Evolutionary conservation across 2,888 invertebrate genomes (phyloP), one percentile per base, ranked within the genome.

Genomic region (Drosophila merina): DNA sequence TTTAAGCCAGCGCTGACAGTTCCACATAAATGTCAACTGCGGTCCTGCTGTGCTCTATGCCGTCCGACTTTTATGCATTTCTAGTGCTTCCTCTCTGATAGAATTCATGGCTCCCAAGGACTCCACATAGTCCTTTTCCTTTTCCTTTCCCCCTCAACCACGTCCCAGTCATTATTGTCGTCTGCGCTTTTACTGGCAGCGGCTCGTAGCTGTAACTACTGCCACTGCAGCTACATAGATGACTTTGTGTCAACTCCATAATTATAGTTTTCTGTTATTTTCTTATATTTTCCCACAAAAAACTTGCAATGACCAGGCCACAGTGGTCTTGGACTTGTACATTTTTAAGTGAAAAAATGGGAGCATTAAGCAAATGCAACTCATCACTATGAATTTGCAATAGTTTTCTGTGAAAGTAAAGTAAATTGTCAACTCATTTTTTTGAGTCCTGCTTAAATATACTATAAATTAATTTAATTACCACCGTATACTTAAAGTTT

Each of bases 171-270:
- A 79, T 84, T 79, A 79, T 75, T 73, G 75, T 85, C 70, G 76
- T 82, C 72, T 75, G 70, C 75, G 66, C 75, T 79, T 81, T 81
- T 76, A 72, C 74, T 70, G 47, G 70, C 33, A 70, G 62, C 40
- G 50, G 62, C 57, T 33, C 40, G 14, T 31, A 14, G 28, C 52
- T 57, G 57, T 57, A 55, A 44, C 55, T 55, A 42, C 57, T 57
- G 40, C 57, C 33, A 45, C 52, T 42, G 28, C 48, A 10, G 55
- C 50, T 71, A 57, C 76, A 42, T 79, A 72, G 75, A 84, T 70
- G 82, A 86, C 87, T 86, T 77, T 79, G 87, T 83, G 72, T 77
- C 83, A 87, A 88, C 89, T 84, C 80, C 78, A 75, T 86, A 86
- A 89, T 88, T 87, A 89, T 79, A 78, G 74, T 67, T 76, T 77